These are phyloP conservation scores for Colossoma macropomum DNA, from an alignment of 2,113 vertebrate genomes.

Conservation along the genomic window DNA sequence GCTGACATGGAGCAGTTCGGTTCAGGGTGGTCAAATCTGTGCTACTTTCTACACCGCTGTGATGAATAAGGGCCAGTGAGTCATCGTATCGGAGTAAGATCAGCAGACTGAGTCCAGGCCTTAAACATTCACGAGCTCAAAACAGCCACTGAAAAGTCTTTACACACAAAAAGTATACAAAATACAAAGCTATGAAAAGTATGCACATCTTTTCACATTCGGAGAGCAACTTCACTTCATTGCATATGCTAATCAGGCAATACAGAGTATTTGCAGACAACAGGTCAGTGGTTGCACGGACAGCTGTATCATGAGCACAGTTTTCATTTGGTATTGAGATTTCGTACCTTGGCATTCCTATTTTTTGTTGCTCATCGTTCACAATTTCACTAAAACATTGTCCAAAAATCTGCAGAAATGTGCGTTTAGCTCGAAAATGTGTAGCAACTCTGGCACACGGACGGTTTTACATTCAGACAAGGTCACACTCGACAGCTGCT, in stretches of 20 bases:
- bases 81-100: too few species aligned
- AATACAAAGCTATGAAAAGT: conserved; percentile 25
- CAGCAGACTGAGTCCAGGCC: background rate
- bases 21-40: too few species aligned
- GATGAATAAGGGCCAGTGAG: too few species aligned
- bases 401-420: background rate
- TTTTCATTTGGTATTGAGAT: background rate
- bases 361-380: background rate
- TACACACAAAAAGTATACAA: conserved; percentile 34
- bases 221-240: background rate
- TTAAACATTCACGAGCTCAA: background rate
- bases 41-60: too few species aligned
- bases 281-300: background rate
- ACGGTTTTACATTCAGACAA: background rate
- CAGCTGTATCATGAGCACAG: background rate
- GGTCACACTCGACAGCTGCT: background rate
- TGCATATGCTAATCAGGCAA: background rate
- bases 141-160: background rate
- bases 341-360: background rate
- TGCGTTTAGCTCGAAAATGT: background rate
- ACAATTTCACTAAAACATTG: background rate
- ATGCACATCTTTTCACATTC: background rate
- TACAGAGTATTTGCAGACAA: conserved; percentile 2
- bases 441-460: background rate
- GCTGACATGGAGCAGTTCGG: too few species aligned